Evolutionary conservation across 2,888 invertebrate species (phyloP).

Genomic region (Crocallis elinguaria): DNA sequence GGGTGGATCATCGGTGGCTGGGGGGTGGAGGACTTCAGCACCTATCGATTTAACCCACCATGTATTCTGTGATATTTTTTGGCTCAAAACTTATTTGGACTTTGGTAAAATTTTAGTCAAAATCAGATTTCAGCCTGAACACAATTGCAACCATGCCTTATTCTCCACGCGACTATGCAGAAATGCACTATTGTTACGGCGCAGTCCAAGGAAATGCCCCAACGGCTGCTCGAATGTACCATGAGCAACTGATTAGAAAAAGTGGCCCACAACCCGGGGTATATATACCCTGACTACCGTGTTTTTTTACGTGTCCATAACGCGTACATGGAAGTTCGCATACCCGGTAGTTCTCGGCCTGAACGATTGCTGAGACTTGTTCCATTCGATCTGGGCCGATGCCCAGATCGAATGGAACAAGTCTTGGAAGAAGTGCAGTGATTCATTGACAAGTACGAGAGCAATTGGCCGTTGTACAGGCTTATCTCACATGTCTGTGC

Average conservation of each 20-base stretch:
- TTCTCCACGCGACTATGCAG: background rate
- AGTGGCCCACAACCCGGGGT: constrained; percentile 6
- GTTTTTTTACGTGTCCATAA: constrained; percentile 1
- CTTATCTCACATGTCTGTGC: background rate
- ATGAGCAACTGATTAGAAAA: constrained; percentile 2
- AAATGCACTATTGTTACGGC: background rate
- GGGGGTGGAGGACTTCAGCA: too few species aligned
- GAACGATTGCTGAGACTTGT: too few species aligned
- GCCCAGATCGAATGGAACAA: too few species aligned
- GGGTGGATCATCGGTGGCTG: too few species aligned
- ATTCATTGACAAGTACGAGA: constrained; percentile 1
- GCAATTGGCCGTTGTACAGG: constrained; percentile 1
- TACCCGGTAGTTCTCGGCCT: background rate
- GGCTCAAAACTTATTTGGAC: background rate
- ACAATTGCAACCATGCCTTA: background rate
- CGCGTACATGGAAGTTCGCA: constrained; percentile 8
- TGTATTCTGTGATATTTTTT: background rate
- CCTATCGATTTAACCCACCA: too few species aligned
- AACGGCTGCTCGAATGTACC: constrained; percentile 1
- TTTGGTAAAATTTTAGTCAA: too few species aligned
- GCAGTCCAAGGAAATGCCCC: background rate
- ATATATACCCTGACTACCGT: constrained; percentile 1
- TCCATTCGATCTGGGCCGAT: too few species aligned
- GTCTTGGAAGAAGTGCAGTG: background rate
- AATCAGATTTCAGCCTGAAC: background rate